Conservation (phyloP, 2,113 vertebrate species). For the Ginglymostoma cirratum region DNA sequence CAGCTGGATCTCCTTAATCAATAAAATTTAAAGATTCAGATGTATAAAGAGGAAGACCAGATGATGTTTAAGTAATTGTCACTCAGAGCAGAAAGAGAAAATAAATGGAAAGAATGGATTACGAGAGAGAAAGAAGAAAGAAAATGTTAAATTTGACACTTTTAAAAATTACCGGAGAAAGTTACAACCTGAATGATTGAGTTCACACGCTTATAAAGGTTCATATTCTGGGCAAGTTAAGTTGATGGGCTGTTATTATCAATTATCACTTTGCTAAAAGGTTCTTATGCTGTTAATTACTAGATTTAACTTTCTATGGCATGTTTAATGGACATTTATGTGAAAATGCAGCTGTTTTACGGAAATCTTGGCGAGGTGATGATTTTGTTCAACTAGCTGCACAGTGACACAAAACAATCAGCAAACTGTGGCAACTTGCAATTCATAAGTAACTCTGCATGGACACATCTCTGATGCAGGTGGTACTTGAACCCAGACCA, state of each 20-base stretch:
- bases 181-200: neutral
- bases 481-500: no score
- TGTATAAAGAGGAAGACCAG: neutral
- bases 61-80: neutral
- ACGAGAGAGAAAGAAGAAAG: neutral
- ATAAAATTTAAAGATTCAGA: neutral
- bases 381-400: no score
- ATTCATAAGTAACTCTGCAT: neutral
- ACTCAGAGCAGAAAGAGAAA: neutral
- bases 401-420: neutral
- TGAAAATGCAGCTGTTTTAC: neutral
- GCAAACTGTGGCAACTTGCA: neutral
- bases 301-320: neutral
- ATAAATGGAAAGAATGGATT: neutral
- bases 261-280: neutral
- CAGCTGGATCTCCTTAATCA: neutral
- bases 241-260: neutral
- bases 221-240: neutral
- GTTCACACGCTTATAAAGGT: neutral
- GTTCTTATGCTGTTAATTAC: neutral
- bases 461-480: neutral
- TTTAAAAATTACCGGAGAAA: neutral
- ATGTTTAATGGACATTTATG: neutral
- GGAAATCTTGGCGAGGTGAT: neutral
- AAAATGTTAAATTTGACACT: neutral